Base-by-base conservation (phyloP, 1,140 invertebrate species). In the Cotesia vestalis region DNA sequence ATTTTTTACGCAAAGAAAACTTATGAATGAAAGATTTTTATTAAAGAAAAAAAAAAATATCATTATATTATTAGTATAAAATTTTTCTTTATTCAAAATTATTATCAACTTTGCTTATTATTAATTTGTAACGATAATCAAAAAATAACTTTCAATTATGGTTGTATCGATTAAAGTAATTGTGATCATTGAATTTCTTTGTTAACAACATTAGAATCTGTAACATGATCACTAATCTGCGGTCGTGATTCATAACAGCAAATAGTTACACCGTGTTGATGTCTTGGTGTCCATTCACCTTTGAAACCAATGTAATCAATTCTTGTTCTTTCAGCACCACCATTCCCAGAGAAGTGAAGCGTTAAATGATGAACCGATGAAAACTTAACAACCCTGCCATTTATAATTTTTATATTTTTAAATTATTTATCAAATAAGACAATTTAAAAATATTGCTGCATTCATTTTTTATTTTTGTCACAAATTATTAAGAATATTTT, bases 241-340 rank as follows among this genome's bases (percentile, higher is more conserved):
- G 96, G 94, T 75, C 90, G 88, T 0, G 91, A 86, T 89, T 98
- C 96, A 85, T 98, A 98, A 68, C 91, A 94, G 78, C 94, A 95
- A 78, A 98, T 95, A 27, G 94, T 94, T 4, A 98, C 94, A 71
- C 95, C 95, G 83, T 97, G 95, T 67, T 91, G 88, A 80, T 94
- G 94, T 0, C 90, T 92, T 78, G 92, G 90, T n/a, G 89, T 90
- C 88, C 94, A 98, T 88, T 98, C 96, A 5, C 96, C 97, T 82
- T 92, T 92, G n/a, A 99, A 88, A 11, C 97, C 97, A 82, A 99
- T 98, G 81, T 98, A 99, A 81, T 95, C 96, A 70, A 99, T 91
- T 81, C 90, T 91, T 1, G 96, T 96, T 66, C 86, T 91, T 55
- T 97, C 95, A 35, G 89, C 90, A 51, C 95, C 95, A 86, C 93